Percentiles rank a stretch among this genome's conserved stretches.
Conservation (phyloP, 2,113 vertebrate species). For the Myotis brandtii region DNA sequence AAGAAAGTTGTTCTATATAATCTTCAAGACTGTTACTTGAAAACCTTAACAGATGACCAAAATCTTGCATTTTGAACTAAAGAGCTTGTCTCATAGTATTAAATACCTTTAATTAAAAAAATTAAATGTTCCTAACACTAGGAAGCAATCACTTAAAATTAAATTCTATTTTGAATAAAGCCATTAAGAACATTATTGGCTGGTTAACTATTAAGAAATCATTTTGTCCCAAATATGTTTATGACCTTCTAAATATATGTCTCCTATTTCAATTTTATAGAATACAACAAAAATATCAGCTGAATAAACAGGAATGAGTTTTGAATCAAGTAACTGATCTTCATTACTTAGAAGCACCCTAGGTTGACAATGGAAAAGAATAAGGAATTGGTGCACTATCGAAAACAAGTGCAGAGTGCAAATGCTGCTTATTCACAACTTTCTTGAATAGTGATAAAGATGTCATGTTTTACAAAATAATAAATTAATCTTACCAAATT, state of each 20-base stretch:
- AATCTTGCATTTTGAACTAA: background rate
- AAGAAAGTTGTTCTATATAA: slow-evolving; percentile 8
- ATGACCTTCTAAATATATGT: background rate
- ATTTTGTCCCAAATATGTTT: slow-evolving; percentile 35
- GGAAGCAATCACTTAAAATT: slow-evolving; percentile 14
- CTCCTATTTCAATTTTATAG: background rate
- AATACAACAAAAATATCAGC: slow-evolving; percentile 24
- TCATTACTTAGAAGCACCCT: background rate
- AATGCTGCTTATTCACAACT: background rate
- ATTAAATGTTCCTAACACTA: slow-evolving; percentile 12
- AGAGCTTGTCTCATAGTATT: background rate
- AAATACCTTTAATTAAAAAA: slow-evolving; percentile 8
- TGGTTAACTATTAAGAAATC: slow-evolving; percentile 22
- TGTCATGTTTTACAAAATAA: background rate
- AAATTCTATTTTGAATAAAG: slow-evolving; percentile 21
- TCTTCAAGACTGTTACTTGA: slow-evolving; percentile 25
- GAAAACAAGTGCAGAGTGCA: slow-evolving; percentile 20
- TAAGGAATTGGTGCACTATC: background rate
- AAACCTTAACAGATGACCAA: slow-evolving; percentile 22
- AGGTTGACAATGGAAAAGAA: background rate
- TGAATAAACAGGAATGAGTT: slow-evolving; percentile 30
- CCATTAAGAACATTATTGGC: slow-evolving; percentile 7
- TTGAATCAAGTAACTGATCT: background rate
- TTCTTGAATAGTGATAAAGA: slow-evolving; percentile 2
- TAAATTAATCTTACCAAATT: slow-evolving; percentile 87